These are phyloP conservation scores for Excalfactoria chinensis DNA, from an alignment of 2,113 vertebrate species.

Conservation along the genomic window DNA sequence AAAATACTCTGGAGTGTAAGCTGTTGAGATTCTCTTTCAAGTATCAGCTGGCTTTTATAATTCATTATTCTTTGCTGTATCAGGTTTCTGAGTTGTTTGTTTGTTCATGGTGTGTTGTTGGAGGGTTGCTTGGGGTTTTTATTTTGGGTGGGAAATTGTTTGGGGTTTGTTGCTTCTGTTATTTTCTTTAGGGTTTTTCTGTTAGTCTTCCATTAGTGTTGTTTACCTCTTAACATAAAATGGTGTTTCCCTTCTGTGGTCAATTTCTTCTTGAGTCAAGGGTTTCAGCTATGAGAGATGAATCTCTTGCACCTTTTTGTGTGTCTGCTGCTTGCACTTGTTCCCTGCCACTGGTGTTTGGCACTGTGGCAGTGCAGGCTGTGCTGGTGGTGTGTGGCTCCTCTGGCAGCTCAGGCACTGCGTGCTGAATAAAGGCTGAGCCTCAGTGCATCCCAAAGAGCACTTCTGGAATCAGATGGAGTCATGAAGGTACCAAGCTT, in stretches of 20 bases:
- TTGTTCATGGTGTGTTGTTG: not conserved
- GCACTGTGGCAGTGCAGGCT: not conserved
- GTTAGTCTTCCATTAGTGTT: not conserved
- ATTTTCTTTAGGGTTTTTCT: not conserved
- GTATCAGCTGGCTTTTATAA: not conserved
- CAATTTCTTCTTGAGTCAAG: not conserved
- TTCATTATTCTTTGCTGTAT: not conserved
- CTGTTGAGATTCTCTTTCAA: not conserved
- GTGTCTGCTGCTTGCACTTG: not conserved
- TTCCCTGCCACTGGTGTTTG: not conserved
- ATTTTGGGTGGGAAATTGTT: not conserved
- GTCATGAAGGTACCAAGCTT: not conserved
- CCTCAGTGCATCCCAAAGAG: not conserved
- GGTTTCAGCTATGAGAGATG: not conserved
- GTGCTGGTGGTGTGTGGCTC: not conserved
- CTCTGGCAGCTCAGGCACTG: not conserved
- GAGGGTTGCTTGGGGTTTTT: not conserved
- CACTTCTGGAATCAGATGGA: slow-evolving; percentile 13
- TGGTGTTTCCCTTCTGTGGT: not conserved
- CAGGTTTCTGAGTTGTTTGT: not conserved
- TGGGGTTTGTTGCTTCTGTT: not conserved
- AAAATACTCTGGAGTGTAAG: not conserved
- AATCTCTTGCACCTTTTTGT: not conserved
- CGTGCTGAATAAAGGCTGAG: not conserved
- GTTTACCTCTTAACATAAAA: not conserved